Base-by-base conservation (phyloP, 2,113 vertebrate genomes). In the Cisticola juncidis region DNA sequence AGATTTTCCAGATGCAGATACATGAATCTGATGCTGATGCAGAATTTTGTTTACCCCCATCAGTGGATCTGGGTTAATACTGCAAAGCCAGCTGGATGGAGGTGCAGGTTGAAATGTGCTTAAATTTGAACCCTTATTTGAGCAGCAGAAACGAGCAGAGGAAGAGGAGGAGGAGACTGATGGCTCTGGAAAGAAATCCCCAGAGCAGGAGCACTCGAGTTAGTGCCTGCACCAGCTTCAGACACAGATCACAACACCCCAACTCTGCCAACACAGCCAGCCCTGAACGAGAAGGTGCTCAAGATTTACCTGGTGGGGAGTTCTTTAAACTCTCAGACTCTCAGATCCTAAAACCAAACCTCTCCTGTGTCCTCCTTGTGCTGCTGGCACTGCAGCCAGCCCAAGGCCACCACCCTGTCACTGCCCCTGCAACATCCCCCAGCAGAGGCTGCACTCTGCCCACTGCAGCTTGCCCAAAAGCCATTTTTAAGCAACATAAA, bases 281-380 rank as follows among this genome's bases (percentile, higher is more conserved):
- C n/a, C n/a, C n/a, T 4, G 11, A 60, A 40, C 28, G 68, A 81
- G 28, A 38, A 29, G 4, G 2, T 4, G 14, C 40, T 65, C 17
- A 14, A 26, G 14, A 42, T 64, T 84, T 44, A 44, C 21, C 38
- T 28, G 14, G 40, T 9, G 5, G 9, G n/a, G 15, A 83, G 22
- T 35, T 48, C 17, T 53, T 65, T 48, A n/a, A 88, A 12, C 23
- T 48, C 47, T 33, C n/a, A 56, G 44, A 56, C 9, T 24, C 40
- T n/a, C 40, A 56, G 26, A 35, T 38, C 36, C 28, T 10, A 62
- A 94, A 79, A 33, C 5, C 45, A 66, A 33, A 48, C 11, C n/a
- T 31, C 45, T 24, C 5, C 58, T 0, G 0, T 11, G 42, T 54
- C 23, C 47, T n/a, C 18, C 26, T 6, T 16, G 26, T 1, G 1